These are phyloP conservation scores for Chiroxiphia lanceolata DNA, from an alignment of 2,797 vertebrate species.

Conservation along the genomic window DNA sequence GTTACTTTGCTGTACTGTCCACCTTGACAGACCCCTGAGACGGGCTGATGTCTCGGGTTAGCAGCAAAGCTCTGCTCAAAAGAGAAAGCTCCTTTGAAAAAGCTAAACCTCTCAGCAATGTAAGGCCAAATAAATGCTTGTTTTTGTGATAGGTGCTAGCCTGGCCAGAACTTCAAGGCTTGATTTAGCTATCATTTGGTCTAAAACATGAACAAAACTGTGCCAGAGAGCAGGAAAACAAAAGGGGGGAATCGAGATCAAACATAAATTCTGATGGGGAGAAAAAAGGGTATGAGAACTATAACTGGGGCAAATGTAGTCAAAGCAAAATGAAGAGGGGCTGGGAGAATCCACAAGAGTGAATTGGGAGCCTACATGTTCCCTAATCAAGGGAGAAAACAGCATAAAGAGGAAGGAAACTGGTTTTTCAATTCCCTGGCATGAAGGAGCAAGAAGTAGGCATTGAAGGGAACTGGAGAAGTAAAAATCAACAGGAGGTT, in stretches of 20 bases:
- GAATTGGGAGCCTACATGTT: background rate
- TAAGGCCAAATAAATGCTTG: background rate
- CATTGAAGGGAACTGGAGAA: background rate
- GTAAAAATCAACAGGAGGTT: constrained; percentile 52
- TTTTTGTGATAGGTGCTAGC: background rate
- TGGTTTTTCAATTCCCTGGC: background rate
- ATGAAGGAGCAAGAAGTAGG: background rate
- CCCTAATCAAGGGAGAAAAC: background rate
- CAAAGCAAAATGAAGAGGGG: background rate
- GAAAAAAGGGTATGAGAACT: background rate
- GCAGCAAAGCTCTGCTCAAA: background rate
- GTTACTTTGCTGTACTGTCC: background rate
- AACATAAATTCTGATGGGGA: background rate
- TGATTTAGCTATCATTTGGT: background rate
- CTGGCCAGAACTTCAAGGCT: background rate
- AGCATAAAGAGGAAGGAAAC: background rate
- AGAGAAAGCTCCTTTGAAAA: background rate
- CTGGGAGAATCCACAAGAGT: background rate
- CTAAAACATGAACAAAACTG: background rate
- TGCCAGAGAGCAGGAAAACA: background rate
- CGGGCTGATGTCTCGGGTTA: background rate
- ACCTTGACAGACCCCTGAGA: background rate
- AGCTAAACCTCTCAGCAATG: background rate
- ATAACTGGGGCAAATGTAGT: background rate
- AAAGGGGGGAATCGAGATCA: background rate